Evolutionary conservation across 2,888 invertebrate species (phyloP), one percentile per base, ranked within the genome.

Genomic region (Subacronicta megacephala): DNA sequence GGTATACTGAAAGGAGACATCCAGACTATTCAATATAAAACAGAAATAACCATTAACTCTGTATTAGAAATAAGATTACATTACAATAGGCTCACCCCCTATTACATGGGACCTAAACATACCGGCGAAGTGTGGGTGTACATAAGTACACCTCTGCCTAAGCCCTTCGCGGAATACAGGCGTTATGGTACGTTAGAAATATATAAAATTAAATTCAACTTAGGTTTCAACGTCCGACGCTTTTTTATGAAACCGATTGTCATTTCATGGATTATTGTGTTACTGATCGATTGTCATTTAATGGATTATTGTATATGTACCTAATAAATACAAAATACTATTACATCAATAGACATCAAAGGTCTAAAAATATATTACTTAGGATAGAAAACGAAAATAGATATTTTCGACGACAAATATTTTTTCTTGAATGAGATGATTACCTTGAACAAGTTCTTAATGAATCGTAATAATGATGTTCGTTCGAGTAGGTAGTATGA

Each of bases 401-500:
- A 23, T 15, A 36, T 47, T 65, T 51, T 42, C 9, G 1, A 9
- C 16, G 3, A 12, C n/a, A 35, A 59, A 47, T 57, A 35, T 60
- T 41, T 59, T 37, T 41, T 49, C 23, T 54, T 62, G 73, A 71
- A 69, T 61, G 62, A 46, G 16, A 51, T 20, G 53, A 55, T 61
- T 64, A 71, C 69, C 60, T 71, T 65, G 65, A 58, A 50, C 53
- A 42, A 42, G 35, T 45, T 61, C 16, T 60, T 71, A 71, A 71
- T 68, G 59, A 64, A 71, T 50, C 41, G 55, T 50, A 64, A 57
- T 64, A 64, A 44, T 26, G 49, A 67, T 66, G 55, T 69, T 55
- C 50, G 18, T 46, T 35, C 9, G 50, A 61, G 61, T 10, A 63
- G 57, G 65, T 78, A 78, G n/a, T 79, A 77, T 80, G 73, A 76